phyloP scores from a whole-genome alignment of 2,797 vertebrate species.

The Gallinago nigripennis region DNA sequence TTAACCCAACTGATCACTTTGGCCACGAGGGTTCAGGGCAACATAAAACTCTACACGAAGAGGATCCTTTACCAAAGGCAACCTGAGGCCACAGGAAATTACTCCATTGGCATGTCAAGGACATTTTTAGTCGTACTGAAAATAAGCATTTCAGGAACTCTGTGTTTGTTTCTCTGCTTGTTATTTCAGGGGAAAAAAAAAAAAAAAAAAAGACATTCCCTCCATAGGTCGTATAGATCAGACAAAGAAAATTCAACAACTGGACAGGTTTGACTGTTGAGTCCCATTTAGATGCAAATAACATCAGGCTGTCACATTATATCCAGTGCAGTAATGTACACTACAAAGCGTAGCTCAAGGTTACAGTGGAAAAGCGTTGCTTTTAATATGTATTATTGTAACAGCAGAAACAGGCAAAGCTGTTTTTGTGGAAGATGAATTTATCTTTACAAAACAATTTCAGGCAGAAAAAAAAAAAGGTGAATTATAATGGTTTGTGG shows the following conservation, averaged over 20 bases:
- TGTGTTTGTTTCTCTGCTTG: not conserved
- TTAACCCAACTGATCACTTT: not conserved
- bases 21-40: not conserved
- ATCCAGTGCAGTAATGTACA: not conserved
- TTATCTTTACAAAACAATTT: not conserved
- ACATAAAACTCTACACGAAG: not conserved
- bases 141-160: not conserved
- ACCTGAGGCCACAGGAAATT: not conserved
- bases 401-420: not conserved
- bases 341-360: not conserved
- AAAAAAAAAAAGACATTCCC: not conserved
- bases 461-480: fast-evolving
- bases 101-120: not conserved
- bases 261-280: not conserved
- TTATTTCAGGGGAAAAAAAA: not conserved
- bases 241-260: not conserved
- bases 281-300: not conserved
- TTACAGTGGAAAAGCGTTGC: not conserved
- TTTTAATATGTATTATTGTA: not conserved
- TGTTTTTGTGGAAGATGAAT: not conserved
- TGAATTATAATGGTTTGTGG: not conserved
- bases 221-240: not conserved
- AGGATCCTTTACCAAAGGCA: not conserved
- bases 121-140: not conserved
- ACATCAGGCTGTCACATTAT: not conserved